Base-by-base conservation (phyloP, 2,113 vertebrate species). In the Burhinus oedicnemus region DNA sequence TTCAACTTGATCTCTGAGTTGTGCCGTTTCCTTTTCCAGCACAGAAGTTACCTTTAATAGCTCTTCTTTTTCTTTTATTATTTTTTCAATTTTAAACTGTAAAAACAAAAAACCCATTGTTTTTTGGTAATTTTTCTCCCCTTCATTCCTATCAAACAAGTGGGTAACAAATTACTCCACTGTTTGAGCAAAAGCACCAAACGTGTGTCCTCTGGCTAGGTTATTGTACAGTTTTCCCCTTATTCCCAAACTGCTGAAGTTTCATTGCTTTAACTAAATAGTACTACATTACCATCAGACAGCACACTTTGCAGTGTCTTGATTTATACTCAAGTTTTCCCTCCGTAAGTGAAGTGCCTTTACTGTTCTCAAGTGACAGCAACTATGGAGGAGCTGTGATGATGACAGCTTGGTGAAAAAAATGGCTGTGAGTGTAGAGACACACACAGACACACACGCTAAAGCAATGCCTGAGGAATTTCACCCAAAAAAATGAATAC, bases 31-130 rank as follows among this genome's bases (percentile, higher is more conserved):
- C 92, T 99, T 98, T 96, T 99, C 99, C 93, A 99, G 97, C 75
- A 98, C 96, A 15, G 97, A 95, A 96, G 99, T 98, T 92, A 98
- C 98, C 84, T 99, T 99, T 88, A 99, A 95, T 65, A 99, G 96
- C 86, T 99, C 99, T 60, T 99, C 99, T 95, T 99, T 99, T 97
- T 99, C 99, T 98, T 99, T 98, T 92, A 99, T 97, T 36, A 98
- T 98, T 98, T 99, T 99, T 98, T 99, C 99, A 95, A 99, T 98
- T 98, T 99, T 99, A 98, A 99, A 98, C 99, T 99, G 94, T 38
- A 94, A 96, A 94, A 81, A 89, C 51, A 83, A 84, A 30, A 34
- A 30, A 34, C 55, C 34, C 15, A 89, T 20, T 85, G 8, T 1
- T 5, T 47, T 64, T 83, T 64, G n/a, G 19, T 60, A 44, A 60